Conservation (phyloP, 2,888 invertebrate species). For the Epiblema foenella region DNA sequence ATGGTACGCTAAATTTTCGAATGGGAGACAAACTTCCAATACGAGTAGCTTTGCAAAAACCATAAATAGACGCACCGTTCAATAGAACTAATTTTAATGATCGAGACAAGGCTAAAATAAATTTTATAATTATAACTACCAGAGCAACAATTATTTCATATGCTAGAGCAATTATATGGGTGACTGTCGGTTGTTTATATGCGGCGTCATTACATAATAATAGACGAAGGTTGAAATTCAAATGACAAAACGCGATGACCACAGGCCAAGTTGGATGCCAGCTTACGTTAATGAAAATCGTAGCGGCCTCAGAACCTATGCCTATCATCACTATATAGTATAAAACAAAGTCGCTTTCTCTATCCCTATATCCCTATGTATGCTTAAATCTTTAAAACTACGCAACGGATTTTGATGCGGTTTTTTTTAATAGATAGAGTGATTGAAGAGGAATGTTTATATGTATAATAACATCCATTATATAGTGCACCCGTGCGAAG, state of each 20-base stretch:
- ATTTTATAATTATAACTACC: conserved; percentile 49
- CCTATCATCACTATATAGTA: no score
- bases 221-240: neutral
- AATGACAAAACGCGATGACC: neutral
- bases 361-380: no score
- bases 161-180: conserved; percentile 57
- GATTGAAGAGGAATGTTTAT: no score
- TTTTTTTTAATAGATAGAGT: no score
- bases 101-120: conserved; percentile 47
- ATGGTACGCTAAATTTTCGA: conserved; percentile 54
- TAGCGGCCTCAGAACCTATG: conserved; percentile 67
- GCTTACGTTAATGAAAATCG: conserved; percentile 59
- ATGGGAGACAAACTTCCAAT: conserved; percentile 33
- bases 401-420: no score
- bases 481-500: no score
- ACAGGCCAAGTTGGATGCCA: neutral
- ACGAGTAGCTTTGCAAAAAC: conserved; percentile 15
- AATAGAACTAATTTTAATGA: conserved; percentile 34
- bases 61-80: conserved; percentile 30
- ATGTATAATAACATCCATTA: no score
- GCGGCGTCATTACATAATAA: neutral
- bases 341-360: no score
- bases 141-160: conserved; percentile 54
- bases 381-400: no score
- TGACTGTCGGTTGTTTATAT: conserved; percentile 39